Evolutionary conservation across 1,140 invertebrate species (phyloP).

Genomic region (Drosophila chauvacae): DNA sequence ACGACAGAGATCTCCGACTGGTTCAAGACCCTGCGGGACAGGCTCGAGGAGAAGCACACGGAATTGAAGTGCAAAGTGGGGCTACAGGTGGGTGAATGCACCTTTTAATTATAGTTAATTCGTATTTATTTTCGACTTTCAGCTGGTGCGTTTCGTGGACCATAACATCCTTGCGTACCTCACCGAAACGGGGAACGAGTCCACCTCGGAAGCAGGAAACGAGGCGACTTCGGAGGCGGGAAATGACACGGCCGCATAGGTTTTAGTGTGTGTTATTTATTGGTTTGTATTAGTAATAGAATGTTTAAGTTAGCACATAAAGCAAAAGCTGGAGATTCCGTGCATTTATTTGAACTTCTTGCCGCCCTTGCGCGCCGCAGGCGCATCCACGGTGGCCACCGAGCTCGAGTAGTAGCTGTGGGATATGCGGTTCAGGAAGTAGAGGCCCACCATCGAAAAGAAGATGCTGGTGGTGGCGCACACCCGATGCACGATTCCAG

Average conservation of each 20-base stretch:
- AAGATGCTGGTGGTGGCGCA: constrained; percentile 82
- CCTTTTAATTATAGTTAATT: neutral
- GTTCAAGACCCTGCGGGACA: constrained; percentile 50
- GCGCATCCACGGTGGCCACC: constrained; percentile 42
- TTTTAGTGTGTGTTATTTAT: constrained; percentile 18
- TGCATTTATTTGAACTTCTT: constrained; percentile 64
- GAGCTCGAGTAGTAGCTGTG: constrained; percentile 71
- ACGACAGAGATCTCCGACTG: constrained; percentile 31
- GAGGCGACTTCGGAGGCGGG: constrained; percentile 49
- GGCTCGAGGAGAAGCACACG: constrained; percentile 50
- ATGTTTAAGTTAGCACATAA: constrained; percentile 17
- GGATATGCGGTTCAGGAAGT: constrained; percentile 81
- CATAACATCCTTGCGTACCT: constrained; percentile 53
- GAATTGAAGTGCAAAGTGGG: constrained; percentile 14
- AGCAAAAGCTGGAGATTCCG: neutral
- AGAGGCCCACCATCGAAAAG: constrained; percentile 77
- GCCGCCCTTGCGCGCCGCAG: constrained; percentile 45
- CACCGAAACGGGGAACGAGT: constrained; percentile 43
- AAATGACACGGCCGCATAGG: constrained; percentile 26
- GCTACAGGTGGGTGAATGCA: constrained; percentile 25
- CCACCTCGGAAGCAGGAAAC: constrained; percentile 47
- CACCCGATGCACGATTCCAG: constrained; percentile 81
- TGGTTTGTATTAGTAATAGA: constrained; percentile 14
- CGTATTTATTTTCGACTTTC: neutral
- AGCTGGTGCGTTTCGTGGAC: constrained; percentile 60